Evolutionary conservation across 2,888 invertebrate genomes (phyloP), one percentile per base, ranked within the genome.

Genomic region (Tineola bisselliella): DNA sequence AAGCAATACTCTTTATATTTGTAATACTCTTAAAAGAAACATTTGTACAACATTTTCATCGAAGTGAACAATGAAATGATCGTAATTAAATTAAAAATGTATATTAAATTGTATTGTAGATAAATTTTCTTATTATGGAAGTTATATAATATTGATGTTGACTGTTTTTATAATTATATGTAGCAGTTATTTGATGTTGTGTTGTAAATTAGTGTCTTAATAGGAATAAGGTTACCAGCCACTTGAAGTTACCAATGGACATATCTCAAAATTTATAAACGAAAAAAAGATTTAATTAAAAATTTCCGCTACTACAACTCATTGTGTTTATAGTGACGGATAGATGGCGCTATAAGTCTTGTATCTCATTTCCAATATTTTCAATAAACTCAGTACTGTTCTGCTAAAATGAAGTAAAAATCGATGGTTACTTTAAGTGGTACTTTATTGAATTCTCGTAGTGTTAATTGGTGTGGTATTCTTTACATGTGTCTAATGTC

Each of bases 161-260:
- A 88, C 86, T 87, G 87, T 88, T 88, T 84, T 87, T 83, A 86
- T 84, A 84, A 84, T 82, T 84, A 84, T 84, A 87, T 76, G 79
- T 87, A 76, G 87, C 84, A 87, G 87, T 86, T 84, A 88, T 75
- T 88, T 81, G 87, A 84, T 88, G 88, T 88, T 87, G 88, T 88
- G 88, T 86, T 79, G 87, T 88, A 84, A 79, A 81, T 80, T 86
- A 86, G 87, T 87, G 87, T 87, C 86, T 87, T 87, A 86, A 61
- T 84, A 81, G 77, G 67, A 71, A 68, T 79, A 83, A 81, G 80
- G 72, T 72, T 66, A 69, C 61, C 52, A 56, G 58, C 63, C 63
- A 63, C 63, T 64, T 63, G 60, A 62, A 63, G 61, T 65, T 64
- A 64, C 64, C 60, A 48, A 48, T 25, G 4, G 25, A 25, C 4